A percentile compares a stretch with the other conserved stretches of the same genome.
Evolutionary conservation across 2,888 invertebrate genomes (phyloP).

Genomic region (Heliconius aoede): DNA sequence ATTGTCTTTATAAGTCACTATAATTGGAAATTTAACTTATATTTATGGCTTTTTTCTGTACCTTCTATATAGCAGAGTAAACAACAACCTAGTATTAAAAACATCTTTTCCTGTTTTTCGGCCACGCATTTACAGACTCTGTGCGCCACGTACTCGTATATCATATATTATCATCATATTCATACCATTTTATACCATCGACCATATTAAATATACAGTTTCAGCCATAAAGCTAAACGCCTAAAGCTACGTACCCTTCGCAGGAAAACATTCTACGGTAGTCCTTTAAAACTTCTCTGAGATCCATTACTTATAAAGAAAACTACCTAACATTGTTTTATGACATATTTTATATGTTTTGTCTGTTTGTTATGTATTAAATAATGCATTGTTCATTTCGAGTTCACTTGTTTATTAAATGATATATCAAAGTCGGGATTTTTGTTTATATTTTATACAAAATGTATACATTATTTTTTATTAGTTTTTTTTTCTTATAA

Average conservation of each 20-base stretch:
- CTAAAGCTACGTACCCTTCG: not conserved
- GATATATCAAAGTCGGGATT: not conserved
- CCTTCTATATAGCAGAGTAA: not conserved
- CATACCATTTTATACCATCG: no score
- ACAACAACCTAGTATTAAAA: not conserved
- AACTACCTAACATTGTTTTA: not conserved
- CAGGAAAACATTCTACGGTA: not conserved
- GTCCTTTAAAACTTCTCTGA: constrained; percentile 10
- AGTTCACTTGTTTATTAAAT: not conserved
- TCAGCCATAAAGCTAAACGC: not conserved
- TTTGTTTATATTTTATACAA: no score
- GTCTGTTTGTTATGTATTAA: no score
- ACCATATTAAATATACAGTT: not conserved
- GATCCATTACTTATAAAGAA: constrained; percentile 8
- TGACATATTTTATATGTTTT: constrained; percentile 10
- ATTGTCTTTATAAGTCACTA: no score
- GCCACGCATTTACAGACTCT: not conserved
- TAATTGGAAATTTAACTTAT: no score
- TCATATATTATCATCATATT: no score
- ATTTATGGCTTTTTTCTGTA: not conserved
- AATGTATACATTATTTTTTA: no score
- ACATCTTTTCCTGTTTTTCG: not conserved
- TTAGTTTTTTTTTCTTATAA: no score
- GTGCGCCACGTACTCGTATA: no score
- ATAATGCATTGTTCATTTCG: not conserved